A percentile compares a stretch with the other conserved stretches of the same genome.
These are phyloP conservation scores for Acanthis flammea DNA, from an alignment of 2,797 vertebrate species.

Conservation along the genomic window DNA sequence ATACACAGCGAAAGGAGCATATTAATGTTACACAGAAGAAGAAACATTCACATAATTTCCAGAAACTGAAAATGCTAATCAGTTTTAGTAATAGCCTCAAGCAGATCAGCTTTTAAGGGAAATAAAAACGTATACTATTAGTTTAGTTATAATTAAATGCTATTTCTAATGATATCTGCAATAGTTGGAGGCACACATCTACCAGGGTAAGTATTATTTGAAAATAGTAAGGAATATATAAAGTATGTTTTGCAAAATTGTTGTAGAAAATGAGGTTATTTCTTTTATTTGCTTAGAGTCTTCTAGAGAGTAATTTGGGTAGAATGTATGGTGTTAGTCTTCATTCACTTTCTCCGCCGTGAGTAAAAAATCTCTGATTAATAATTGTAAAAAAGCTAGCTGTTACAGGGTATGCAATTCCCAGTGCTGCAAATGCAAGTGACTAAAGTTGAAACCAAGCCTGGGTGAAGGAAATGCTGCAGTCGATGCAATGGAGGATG, in stretches of 20 bases:
- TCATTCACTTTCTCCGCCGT: not conserved
- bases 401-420: not conserved
- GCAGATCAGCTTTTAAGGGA: not conserved
- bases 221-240: not conserved
- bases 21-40: not conserved
- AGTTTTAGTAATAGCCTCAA: not conserved
- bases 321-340: not conserved
- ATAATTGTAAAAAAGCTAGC: not conserved
- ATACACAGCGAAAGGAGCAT: not conserved
- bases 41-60: not conserved
- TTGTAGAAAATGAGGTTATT: not conserved
- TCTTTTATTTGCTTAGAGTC: not conserved
- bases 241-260: not conserved
- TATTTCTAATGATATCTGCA: not conserved
- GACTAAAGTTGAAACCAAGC: not conserved
- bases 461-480: not conserved
- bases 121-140: not conserved
- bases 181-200: not conserved
- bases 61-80: not conserved
- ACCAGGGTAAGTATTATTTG: not conserved
- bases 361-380: not conserved
- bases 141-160: not conserved
- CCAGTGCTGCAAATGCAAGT: not conserved
- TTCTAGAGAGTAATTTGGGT: not conserved
- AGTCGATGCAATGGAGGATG: fast-evolving